A percentile compares a stretch with the other conserved stretches of the same genome.
Evolutionary conservation across 2,113 vertebrate species (phyloP).

Genomic region (Macaca fascicularis): T2T-MFA8v1.1 NC_088375.1:80617001-80617500

Average conservation of each 20-base stretch:
- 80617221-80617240: background rate
- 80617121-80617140: background rate
- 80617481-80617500: background rate
- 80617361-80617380: background rate
- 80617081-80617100: background rate
- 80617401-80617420: background rate
- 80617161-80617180: background rate
- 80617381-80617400: background rate
- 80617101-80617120: background rate
- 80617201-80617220: background rate
- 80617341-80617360: background rate
- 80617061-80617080: background rate
- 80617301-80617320: constrained; percentile 18
- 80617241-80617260: background rate
- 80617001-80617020: background rate
- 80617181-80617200: background rate
- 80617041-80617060: background rate
- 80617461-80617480: constrained; percentile 33
- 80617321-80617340: background rate
- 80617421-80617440: background rate
- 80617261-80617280: constrained; percentile 15
- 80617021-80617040: background rate
- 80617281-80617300: background rate
- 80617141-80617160: constrained; percentile 41
- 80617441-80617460: background rate